Percentiles rank a stretch among this genome's conserved stretches.
phyloP scores from a whole-genome alignment of 2,113 vertebrate species.

The Syngnathus typhle region DNA sequence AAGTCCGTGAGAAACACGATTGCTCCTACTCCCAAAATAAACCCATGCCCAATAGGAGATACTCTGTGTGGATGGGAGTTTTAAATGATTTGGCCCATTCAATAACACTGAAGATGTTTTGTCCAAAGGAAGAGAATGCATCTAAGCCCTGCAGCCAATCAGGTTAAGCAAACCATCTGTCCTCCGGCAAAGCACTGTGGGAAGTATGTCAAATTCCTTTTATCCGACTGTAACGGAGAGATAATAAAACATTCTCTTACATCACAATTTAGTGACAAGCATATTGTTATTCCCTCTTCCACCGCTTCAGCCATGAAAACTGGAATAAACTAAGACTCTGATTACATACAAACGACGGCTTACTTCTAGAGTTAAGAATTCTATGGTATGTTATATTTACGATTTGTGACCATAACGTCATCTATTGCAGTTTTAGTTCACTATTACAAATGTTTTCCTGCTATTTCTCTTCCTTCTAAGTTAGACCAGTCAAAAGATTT shows the following conservation, averaged over 20 bases:
- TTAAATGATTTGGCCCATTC: constrained; percentile 19
- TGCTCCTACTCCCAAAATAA: not conserved
- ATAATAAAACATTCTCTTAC: constrained; percentile 36
- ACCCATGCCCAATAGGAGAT: constrained; percentile 15
- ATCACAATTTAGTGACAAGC: constrained; percentile 16
- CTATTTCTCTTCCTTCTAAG: no score
- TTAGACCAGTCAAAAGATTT: no score
- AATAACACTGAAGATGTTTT: constrained; percentile 14
- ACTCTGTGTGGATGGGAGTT: constrained; percentile 4
- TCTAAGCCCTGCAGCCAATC: constrained; percentile 52
- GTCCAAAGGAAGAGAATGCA: constrained; percentile 35
- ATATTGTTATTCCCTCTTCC: constrained; percentile 3
- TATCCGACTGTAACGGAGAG: constrained; percentile 27
- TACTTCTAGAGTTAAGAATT: not conserved
- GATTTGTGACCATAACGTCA: no score
- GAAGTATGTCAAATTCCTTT: constrained; percentile 69
- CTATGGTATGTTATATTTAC: not conserved
- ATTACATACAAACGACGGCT: not conserved
- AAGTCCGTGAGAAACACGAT: constrained; percentile 22
- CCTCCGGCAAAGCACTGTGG: constrained; percentile 62
- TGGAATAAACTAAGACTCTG: not conserved
- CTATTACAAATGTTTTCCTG: no score
- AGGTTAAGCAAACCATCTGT: constrained; percentile 51
- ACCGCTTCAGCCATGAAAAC: constrained; percentile 2
- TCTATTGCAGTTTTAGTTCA: no score